A percentile compares a stretch with the other conserved stretches of the same genome.
Conservation (phyloP, 2,797 vertebrate genomes). For the Acanthurus leucopareius region DNA sequence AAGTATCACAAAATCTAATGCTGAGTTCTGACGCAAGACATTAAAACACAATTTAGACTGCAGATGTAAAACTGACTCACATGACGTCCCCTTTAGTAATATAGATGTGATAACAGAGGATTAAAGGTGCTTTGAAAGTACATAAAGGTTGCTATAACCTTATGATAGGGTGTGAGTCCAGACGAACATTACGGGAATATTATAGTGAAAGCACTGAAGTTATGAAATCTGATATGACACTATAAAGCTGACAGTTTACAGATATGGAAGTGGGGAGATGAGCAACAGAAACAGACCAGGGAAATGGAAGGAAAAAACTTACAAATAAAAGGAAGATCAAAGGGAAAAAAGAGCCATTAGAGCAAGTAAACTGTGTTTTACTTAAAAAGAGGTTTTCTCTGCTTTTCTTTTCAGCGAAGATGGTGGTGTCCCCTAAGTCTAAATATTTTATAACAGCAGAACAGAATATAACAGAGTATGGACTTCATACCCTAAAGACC, state of each 20-base stretch:
- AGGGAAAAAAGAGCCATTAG: background rate
- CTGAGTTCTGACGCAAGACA: background rate
- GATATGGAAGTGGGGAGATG: background rate
- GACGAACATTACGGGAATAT: background rate
- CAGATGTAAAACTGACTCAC: background rate
- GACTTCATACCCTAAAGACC: background rate
- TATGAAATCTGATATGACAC: constrained; percentile 7
- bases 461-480: background rate
- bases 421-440: background rate
- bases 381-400: background rate
- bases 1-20: background rate
- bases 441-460: background rate
- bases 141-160: background rate
- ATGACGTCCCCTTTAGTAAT: background rate
- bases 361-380: background rate
- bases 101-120: constrained; percentile 11
- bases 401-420: background rate
- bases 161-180: background rate
- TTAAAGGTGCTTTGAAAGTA: constrained; percentile 27
- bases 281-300: background rate
- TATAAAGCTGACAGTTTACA: constrained; percentile 8
- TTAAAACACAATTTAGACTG: constrained; percentile 9
- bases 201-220: background rate
- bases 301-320: background rate
- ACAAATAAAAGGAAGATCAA: background rate